Evolutionary conservation across 2,113 vertebrate genomes (phyloP), one percentile per base, ranked within the genome.

Genomic region (Notothenia coriiceps): DNA sequence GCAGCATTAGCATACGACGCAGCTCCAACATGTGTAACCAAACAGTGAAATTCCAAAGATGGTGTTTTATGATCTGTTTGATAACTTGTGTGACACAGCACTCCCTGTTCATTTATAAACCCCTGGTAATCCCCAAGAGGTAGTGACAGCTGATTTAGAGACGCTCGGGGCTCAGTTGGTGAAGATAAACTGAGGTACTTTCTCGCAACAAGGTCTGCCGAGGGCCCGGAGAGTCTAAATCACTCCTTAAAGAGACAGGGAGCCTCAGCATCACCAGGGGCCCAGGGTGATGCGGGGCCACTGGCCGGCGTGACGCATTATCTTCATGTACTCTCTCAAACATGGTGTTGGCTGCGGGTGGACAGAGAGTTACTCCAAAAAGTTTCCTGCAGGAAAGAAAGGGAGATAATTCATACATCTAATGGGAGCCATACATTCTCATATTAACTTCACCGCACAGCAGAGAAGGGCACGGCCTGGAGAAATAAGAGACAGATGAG

Each of bases 381-480:
- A 95, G 96, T 96, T 97, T 97, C 96, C 96, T 96, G 95, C 91
- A 91, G 92, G 95, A 93, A 96, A 33, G 63, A 92, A 96, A 95
- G 86, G 94, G 87, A 97, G 95, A 97, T 95, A 95, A 96, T 96
- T 98, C 96, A 98, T 96, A 96, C 92, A 96, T 96, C 95, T 96
- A 90, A 92, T 91, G 96, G 97, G 96, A 96, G 92, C 94, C 95
- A 96, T 98, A 97, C 97, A 98, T 97, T 93, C 94, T 65, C 90
- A 92, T 93, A 97, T 97, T 97, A 97, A 97, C 94, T 95, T 95
- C 94, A 87, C 91, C 85, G 93, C 92, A 94, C 93, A 92, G 94
- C 95, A 94, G 93, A 93, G 93, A 92, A 95, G 95, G 87, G 92
- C 95, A 93, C 90, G 94, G 93, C 94, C 95, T 46, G 69, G 90